Evolutionary conservation across 1,140 invertebrate species (phyloP).

Genomic region (Drosophila equinoxialis): DNA sequence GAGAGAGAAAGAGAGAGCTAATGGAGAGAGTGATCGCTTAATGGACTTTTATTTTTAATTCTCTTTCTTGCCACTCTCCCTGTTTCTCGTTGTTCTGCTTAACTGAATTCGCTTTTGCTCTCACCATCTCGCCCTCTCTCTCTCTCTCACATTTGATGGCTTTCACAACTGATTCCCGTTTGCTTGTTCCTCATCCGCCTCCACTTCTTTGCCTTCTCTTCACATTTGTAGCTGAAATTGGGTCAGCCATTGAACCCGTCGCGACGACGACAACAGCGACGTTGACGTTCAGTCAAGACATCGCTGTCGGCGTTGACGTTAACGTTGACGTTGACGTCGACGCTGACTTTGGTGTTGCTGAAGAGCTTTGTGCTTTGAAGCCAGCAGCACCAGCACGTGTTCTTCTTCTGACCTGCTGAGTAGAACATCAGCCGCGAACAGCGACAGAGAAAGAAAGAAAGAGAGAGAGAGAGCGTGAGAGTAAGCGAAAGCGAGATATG

Average conservation of each 20-base stretch:
- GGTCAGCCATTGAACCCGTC: conserved; percentile 81
- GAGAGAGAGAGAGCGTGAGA: not conserved
- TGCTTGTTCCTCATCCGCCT: conserved; percentile 39
- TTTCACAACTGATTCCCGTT: conserved; percentile 75
- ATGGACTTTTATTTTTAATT: conserved; percentile 53
- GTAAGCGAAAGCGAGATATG: not conserved
- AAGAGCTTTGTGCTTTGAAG: conserved; percentile 23
- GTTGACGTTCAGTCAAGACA: not conserved
- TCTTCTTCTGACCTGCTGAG: conserved; percentile 53
- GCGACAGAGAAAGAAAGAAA: not conserved
- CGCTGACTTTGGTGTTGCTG: conserved; percentile 14
- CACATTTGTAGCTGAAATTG: conserved; percentile 67
- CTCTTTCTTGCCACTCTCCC: conserved; percentile 40
- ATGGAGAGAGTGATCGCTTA: conserved; percentile 29
- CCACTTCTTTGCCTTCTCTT: conserved; percentile 45
- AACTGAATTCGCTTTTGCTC: conserved; percentile 30
- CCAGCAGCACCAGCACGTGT: conserved; percentile 53
- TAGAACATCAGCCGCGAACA: conserved; percentile 3
- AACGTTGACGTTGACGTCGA: conserved; percentile 16
- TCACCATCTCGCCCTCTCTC: conserved; percentile 2
- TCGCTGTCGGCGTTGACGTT: conserved; percentile 19
- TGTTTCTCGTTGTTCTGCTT: conserved; percentile 40
- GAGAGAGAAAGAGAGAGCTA: conserved; percentile 27
- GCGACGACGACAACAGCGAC: conserved; percentile 50
- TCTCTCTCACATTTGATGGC: conserved; percentile 31